Evolutionary conservation across 2,113 vertebrate species (phyloP).

Genomic region (Zosterops hypoxanthus): DNA sequence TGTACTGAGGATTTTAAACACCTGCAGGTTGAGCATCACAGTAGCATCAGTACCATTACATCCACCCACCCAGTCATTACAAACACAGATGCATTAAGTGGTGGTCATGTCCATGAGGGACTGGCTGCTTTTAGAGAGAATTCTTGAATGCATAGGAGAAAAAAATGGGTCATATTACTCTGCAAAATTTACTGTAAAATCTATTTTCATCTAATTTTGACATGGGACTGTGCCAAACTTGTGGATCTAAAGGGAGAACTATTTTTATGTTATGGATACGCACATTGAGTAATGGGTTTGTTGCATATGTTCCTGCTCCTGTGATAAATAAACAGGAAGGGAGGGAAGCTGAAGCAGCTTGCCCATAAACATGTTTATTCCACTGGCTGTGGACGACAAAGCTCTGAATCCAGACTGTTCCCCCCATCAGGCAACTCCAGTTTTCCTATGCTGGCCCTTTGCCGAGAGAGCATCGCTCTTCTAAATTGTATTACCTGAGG

Average conservation of each 20-base stretch:
- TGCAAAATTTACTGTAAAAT: conserved; percentile 15
- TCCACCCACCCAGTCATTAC: neutral
- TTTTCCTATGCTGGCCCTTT: neutral
- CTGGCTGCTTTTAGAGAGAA: neutral
- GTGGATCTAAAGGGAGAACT: neutral
- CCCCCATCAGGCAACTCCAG: neutral
- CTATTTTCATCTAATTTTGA: conserved; percentile 15
- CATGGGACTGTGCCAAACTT: neutral
- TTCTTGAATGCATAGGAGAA: fast-evolving
- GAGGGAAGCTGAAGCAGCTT: neutral
- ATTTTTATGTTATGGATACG: neutral
- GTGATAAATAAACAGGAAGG: neutral
- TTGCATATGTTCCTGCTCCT: neutral
- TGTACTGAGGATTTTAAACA: neutral
- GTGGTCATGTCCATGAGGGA: neutral
- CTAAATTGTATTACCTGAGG: neutral
- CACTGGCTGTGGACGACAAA: neutral
- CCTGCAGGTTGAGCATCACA: neutral
- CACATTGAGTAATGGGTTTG: neutral
- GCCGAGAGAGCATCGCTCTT: fast-evolving
- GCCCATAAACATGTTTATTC: neutral
- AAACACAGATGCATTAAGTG: neutral
- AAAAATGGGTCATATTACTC: neutral
- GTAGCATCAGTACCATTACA: neutral
- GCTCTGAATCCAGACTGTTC: neutral